Conservation (phyloP, 2,888 invertebrate species). For the Drosophila robusta region DNA sequence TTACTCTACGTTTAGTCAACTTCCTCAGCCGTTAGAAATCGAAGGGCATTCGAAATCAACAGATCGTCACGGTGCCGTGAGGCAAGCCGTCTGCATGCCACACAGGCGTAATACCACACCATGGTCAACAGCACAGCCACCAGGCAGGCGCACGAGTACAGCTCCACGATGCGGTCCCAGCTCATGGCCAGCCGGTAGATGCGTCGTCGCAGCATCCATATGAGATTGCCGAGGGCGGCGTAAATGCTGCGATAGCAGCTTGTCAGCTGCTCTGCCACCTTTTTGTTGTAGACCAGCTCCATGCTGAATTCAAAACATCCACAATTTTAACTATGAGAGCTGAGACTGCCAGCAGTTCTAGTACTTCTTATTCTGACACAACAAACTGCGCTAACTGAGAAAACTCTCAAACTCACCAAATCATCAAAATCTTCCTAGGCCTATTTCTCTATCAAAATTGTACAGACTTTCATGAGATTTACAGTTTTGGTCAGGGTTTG, state of each 20-base stretch:
- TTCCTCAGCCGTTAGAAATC: neutral
- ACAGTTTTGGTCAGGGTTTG: too few species aligned
- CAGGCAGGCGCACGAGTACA: slow-evolving; percentile 19
- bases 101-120: slow-evolving; percentile 1
- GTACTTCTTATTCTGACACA: neutral
- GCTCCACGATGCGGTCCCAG: slow-evolving; percentile 12
- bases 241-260: slow-evolving; percentile 28
- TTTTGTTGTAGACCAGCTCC: neutral
- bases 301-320: slow-evolving; percentile 24
- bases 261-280: slow-evolving; percentile 15
- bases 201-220: slow-evolving; percentile 12
- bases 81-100: neutral
- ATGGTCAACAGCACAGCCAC: slow-evolving; percentile 20
- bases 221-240: neutral
- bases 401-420: too few species aligned
- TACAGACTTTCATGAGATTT: too few species aligned
- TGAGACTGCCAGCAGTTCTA: too few species aligned
- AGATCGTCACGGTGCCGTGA: neutral
- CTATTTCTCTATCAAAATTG: too few species aligned
- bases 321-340: slow-evolving; percentile 18
- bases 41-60: neutral
- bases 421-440: too few species aligned
- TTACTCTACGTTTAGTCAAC: neutral
- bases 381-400: neutral
- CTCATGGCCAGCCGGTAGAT: slow-evolving; percentile 18